phyloP scores from a whole-genome alignment of 1,140 invertebrate species.

The Heliconius himera region DNA sequence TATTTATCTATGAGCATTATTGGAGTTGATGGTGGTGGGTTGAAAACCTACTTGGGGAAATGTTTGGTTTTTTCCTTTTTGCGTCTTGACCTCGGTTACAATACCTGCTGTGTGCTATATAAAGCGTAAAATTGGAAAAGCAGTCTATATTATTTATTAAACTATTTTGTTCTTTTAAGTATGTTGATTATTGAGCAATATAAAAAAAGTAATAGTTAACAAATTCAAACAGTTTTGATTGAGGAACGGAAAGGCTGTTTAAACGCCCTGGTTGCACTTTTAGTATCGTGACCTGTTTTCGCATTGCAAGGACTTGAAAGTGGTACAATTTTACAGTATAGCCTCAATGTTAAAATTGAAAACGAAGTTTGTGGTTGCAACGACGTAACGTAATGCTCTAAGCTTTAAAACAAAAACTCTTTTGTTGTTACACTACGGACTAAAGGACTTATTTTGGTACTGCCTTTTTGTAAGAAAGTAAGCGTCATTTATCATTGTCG shows the following conservation, averaged over 20 bases:
- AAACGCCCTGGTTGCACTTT: constrained; percentile 37
- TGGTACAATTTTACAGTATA: constrained; percentile 39
- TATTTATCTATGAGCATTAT: not conserved
- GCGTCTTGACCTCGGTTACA: no score
- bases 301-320: constrained; percentile 39
- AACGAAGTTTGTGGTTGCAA: constrained; percentile 52
- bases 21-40: no score
- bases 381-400: constrained; percentile 41
- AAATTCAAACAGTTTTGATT: not conserved
- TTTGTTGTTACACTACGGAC: constrained; percentile 42
- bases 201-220: not conserved
- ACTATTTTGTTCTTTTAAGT: not conserved
- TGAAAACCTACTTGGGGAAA: no score
- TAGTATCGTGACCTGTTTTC: constrained; percentile 40
- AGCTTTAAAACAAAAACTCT: constrained; percentile 48
- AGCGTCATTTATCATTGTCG: constrained; percentile 59
- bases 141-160: not conserved
- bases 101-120: no score
- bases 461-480: constrained; percentile 41
- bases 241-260: constrained; percentile 25
- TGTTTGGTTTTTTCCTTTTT: no score
- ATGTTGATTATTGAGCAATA: not conserved
- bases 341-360: constrained; percentile 42
- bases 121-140: no score
- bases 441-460: constrained; percentile 33